Evolutionary conservation across 2,888 invertebrate genomes (phyloP).

Genomic region (Ferdinandea cuprea): DNA sequence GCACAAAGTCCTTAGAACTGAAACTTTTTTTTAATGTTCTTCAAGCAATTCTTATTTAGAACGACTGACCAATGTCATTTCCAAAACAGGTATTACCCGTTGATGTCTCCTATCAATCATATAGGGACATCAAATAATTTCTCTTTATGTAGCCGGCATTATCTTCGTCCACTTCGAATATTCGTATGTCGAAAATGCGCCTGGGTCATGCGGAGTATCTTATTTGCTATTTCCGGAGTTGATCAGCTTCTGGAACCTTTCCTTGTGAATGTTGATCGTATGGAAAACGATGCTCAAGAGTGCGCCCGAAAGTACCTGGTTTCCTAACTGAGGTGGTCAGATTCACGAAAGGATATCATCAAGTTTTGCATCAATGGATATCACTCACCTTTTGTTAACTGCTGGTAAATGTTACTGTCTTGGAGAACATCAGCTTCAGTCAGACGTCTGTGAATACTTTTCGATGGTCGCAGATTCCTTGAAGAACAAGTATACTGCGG

Average conservation of each 20-base stretch:
- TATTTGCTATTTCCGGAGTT: slow-evolving; percentile 37
- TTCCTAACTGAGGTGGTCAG: background rate
- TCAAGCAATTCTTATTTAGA: too few species aligned
- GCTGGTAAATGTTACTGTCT: slow-evolving; percentile 21
- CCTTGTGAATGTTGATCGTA: slow-evolving; percentile 1
- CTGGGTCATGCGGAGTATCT: slow-evolving; percentile 49
- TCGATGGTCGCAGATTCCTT: slow-evolving; percentile 57
- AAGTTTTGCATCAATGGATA: slow-evolving; percentile 39
- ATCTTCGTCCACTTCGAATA: slow-evolving; percentile 36
- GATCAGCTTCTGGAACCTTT: slow-evolving; percentile 33
- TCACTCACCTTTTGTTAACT: slow-evolving; percentile 23
- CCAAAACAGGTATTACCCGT: background rate
- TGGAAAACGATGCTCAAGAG: slow-evolving; percentile 4
- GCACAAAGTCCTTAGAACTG: too few species aligned
- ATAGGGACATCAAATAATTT: slow-evolving; percentile 41
- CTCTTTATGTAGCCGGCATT: slow-evolving; percentile 31
- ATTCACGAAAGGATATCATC: slow-evolving; percentile 29
- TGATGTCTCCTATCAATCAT: slow-evolving; percentile 11
- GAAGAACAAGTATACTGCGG: slow-evolving; percentile 7
- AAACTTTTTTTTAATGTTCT: too few species aligned
- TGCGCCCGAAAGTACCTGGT: slow-evolving; percentile 19
- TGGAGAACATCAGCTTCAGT: slow-evolving; percentile 6
- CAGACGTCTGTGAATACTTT: slow-evolving; percentile 46
- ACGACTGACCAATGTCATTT: too few species aligned
- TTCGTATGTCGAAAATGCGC: too few species aligned